Percentiles rank a stretch among this genome's conserved stretches.
Evolutionary conservation across 2,888 invertebrate genomes (phyloP).

Genomic region (Mallateleia sp.): DNA sequence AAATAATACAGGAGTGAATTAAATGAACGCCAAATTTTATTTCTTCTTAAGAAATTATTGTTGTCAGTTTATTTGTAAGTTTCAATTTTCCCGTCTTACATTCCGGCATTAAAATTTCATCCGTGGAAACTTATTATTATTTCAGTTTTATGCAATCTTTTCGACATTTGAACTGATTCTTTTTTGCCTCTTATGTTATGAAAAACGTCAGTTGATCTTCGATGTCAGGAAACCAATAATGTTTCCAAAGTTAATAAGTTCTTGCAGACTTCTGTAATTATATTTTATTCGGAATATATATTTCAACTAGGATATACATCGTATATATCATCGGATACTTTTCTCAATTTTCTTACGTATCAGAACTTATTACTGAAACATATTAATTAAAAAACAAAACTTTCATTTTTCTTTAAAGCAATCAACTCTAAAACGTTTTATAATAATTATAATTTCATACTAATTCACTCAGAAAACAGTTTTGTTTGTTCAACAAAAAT

Average conservation of each 20-base stretch:
- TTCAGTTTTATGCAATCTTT: slow-evolving; percentile 17
- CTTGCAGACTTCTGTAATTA: slow-evolving; percentile 9
- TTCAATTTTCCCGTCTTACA: too few species aligned
- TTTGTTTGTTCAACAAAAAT: too few species aligned
- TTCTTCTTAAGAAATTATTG: too few species aligned
- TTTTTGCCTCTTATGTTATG: slow-evolving; percentile 3
- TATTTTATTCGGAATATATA: slow-evolving; percentile 1
- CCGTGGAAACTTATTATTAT: not conserved
- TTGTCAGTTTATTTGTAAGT: too few species aligned
- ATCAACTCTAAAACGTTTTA: too few species aligned
- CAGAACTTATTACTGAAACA: not conserved
- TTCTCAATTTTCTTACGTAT: not conserved
- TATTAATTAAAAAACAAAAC: not conserved
- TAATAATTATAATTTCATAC: too few species aligned
- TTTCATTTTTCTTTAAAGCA: too few species aligned
- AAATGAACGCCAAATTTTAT: too few species aligned
- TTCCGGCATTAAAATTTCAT: too few species aligned
- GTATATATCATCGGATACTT: not conserved
- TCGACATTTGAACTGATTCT: slow-evolving; percentile 1
- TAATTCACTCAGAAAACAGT: too few species aligned
- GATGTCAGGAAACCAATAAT: slow-evolving; percentile 13
- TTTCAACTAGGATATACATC: too few species aligned
- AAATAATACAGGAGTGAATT: too few species aligned
- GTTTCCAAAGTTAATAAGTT: slow-evolving; percentile 4
- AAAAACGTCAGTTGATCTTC: slow-evolving; percentile 16